Evolutionary conservation across 2,113 vertebrate genomes (phyloP).

Genomic region (Sisor rabdophorus): DNA sequence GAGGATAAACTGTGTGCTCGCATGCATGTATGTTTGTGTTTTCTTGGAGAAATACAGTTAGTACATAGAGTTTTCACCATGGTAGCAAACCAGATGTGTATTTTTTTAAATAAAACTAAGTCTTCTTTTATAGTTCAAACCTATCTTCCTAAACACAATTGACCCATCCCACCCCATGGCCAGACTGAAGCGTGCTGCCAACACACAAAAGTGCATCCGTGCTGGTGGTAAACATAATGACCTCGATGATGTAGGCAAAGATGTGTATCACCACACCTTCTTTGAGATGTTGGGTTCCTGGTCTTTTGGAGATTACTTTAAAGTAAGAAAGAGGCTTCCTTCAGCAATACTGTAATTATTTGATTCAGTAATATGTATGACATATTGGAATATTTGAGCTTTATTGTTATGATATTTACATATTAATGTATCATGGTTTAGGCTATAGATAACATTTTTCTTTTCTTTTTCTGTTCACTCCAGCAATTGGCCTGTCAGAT

Average conservation of each 20-base stretch:
- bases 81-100: too few relatives aligned
- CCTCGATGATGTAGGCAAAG: constrained; percentile 95
- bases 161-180: constrained; percentile 94
- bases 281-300: constrained; percentile 99
- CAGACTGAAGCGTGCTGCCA: constrained; percentile 85
- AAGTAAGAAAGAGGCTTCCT: constrained; percentile 68
- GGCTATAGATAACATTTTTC: not conserved
- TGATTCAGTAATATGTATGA: not conserved
- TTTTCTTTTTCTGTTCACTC: constrained; percentile 32
- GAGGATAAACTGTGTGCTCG: not conserved
- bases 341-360: not conserved
- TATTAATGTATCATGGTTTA: not conserved
- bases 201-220: constrained; percentile 96
- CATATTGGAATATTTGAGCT: not conserved
- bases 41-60: too few relatives aligned
- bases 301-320: constrained; percentile 99
- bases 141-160: constrained; percentile 96
- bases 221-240: constrained; percentile 98
- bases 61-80: too few relatives aligned
- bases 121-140: constrained; percentile 79
- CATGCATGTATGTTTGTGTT: not conserved
- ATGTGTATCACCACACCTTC: constrained; percentile 98
- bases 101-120: not conserved
- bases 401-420: too few relatives aligned
- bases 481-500: constrained; percentile 92